These are phyloP conservation scores for Hydropsyche tenuis DNA, from an alignment of 1,140 invertebrate genomes.

Conservation along the genomic window DNA sequence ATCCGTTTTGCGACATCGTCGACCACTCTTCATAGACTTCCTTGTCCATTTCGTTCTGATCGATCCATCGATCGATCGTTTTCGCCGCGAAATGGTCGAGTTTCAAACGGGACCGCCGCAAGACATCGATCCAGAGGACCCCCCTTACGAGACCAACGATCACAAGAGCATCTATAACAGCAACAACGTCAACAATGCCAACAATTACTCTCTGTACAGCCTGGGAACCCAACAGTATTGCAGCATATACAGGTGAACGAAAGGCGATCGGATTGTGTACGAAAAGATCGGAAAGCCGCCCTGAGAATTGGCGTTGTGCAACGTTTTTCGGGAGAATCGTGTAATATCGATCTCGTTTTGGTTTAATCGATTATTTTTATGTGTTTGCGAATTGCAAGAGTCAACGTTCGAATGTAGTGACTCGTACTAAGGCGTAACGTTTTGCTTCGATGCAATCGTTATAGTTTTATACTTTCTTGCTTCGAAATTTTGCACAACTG, in stretches of 20 bases:
- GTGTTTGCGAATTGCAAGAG: no score
- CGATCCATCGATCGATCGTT: no score
- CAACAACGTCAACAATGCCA: slow-evolving; percentile 44
- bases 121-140: slow-evolving; percentile 1
- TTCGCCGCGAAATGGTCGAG: slow-evolving; percentile 40
- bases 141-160: slow-evolving; percentile 31
- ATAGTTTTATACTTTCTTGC: slow-evolving; percentile 14
- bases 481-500: slow-evolving; percentile 34
- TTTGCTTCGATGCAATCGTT: slow-evolving; percentile 15
- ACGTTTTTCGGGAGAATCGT: no score
- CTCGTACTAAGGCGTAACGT: not conserved
- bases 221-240: slow-evolving; percentile 60
- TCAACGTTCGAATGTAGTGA: no score
- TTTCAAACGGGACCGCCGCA: slow-evolving; percentile 28
- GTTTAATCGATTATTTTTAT: not conserved
- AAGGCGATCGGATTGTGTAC: not conserved
- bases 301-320: no score
- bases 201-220: slow-evolving; percentile 61
- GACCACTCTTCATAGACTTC: no score
- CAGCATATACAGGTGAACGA: slow-evolving; percentile 60
- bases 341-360: no score
- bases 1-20: no score
- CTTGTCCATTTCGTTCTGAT: no score
- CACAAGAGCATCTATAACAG: slow-evolving; percentile 26
- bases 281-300: no score